phyloP scores from a whole-genome alignment of 1,140 invertebrate genomes.

The Leptinotarsa lineolata region DNA sequence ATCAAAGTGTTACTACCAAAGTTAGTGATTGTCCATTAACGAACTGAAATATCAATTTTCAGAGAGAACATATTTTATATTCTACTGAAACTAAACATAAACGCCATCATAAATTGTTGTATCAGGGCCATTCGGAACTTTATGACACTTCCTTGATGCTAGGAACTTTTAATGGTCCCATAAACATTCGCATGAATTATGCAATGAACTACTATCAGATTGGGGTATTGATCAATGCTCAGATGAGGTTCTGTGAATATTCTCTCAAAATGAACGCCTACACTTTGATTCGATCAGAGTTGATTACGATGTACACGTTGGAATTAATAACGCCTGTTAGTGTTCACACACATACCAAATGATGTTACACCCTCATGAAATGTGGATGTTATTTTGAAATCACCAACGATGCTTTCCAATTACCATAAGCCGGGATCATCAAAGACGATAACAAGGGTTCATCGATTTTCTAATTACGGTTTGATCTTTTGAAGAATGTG shows the following conservation, averaged over 20 bases:
- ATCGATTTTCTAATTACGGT: no score
- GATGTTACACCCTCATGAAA: no score
- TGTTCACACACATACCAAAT: not conserved
- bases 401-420: no score
- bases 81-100: no score
- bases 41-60: no score
- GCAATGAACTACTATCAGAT: slow-evolving; percentile 6
- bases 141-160: not conserved
- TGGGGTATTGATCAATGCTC: not conserved
- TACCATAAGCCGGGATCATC: no score
- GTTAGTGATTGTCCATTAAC: no score
- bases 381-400: no score
- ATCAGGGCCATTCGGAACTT: not conserved
- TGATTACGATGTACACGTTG: not conserved
- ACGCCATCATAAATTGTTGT: not conserved
- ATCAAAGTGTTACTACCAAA: no score
- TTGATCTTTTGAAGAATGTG: no score
- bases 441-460: no score
- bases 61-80: no score
- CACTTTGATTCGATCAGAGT: not conserved
- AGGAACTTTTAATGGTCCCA: not conserved
- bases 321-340: not conserved
- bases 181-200: slow-evolving; percentile 3
- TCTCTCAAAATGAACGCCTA: not conserved
- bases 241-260: not conserved